These are phyloP conservation scores for Aelia acuminata DNA, from an alignment of 2,888 invertebrate genomes.

Conservation along the genomic window DNA sequence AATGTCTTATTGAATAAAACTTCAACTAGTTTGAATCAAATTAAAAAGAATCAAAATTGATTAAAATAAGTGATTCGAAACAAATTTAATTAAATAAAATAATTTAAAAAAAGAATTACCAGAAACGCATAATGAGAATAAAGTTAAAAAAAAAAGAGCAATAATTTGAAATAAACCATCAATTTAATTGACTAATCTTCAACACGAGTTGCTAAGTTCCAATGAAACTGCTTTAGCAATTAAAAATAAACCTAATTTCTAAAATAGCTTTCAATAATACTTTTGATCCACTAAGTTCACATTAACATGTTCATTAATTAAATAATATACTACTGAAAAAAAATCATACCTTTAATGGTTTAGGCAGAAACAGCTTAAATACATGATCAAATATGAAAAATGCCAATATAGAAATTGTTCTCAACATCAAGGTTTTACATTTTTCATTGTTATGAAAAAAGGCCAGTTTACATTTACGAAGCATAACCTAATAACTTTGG, in stretches of 20 bases:
- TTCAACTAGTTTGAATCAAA: no score
- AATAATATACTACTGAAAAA: background rate
- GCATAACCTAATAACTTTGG: background rate
- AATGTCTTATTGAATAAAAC: no score
- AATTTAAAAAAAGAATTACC: background rate
- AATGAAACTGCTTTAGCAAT: background rate
- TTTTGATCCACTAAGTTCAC: background rate
- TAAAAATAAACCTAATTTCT: background rate
- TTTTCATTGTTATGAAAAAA: background rate
- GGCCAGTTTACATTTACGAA: background rate
- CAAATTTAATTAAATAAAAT: background rate
- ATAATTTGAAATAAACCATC: background rate
- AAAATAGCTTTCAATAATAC: background rate
- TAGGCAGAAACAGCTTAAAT: background rate
- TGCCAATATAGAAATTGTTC: no score
- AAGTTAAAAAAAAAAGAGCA: background rate
- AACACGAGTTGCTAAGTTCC: constrained; percentile 21
- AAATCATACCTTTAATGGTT: background rate
- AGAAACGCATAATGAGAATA: background rate
- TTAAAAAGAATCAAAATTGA: no score
- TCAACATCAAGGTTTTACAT: no score
- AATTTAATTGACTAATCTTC: constrained; percentile 1
- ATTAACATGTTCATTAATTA: background rate
- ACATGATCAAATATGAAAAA: background rate
- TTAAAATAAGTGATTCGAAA: background rate